Evolutionary conservation across 53 echinoderm and acorn worm species (phyloP), one percentile per base, ranked within the genome.

Genomic region (Temnopleurus reevesii): DNA sequence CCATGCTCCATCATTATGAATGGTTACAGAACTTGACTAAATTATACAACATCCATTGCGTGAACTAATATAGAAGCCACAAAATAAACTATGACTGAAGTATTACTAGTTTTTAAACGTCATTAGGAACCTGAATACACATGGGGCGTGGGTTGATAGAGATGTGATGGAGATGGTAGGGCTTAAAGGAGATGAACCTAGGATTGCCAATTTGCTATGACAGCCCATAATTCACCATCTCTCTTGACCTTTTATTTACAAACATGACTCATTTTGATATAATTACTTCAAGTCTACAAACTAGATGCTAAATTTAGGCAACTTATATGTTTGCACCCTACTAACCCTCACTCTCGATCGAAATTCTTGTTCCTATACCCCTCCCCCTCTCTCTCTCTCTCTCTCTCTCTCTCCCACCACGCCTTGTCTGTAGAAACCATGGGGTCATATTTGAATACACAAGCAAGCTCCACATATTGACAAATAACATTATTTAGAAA

Each of bases 251-350:
- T 59, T 85, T 59, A 59, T 85, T 60, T 59, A 41, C 85, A 38
- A 85, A 59, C 31, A 59, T 85, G 85, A 85, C 85, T 85, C 85
- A 85, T 59, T 59, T 60, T 59, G 27, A 60, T 85, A 55, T 83
- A 83, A 54, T 83, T 83, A 53, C 83, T 51, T 51, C 80, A 80
- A 80, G 80, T 80, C 47, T 80, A 10, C 80, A 28, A 49, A 80
- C 54, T 21, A 21, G 55, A 34, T 4, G 24, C 83, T 83, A 51
- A 33, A 51, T 55, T 47, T 47, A 54, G 55, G 54, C 55, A 54
- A 53, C 21, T 49, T 53, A 26, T 31, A 12, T 66, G 15, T 59
- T 25, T 45, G 29, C 19, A 66, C 2, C 4, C 18, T 66, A 33
- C 63, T 34, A 49, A 17, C n/a, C n/a, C n/a, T n/a, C n/a, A n/a